These are phyloP conservation scores for Microcebus griseorufus DNA, from an alignment of 2,113 vertebrate species.

Conservation along the genomic window DNA sequence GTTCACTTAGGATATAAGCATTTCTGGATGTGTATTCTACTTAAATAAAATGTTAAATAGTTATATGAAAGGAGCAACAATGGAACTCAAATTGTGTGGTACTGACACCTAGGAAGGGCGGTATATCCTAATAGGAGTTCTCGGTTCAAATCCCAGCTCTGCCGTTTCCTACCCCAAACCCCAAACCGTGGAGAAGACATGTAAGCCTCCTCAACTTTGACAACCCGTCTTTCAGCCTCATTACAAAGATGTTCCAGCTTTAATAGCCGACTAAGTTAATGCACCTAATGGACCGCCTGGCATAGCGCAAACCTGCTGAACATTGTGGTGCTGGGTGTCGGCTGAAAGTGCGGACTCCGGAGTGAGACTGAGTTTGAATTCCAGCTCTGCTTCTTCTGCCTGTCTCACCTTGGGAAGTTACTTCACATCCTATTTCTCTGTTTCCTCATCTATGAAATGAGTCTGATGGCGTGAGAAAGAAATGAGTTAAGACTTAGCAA, in stretches of 20 bases:
- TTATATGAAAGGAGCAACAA: not conserved
- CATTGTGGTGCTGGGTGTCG: accelerated
- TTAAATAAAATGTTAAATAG: not conserved
- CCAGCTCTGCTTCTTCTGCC: accelerated
- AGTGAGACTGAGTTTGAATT: not conserved
- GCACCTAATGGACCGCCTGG: not conserved
- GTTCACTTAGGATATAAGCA: not conserved
- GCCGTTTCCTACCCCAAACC: accelerated
- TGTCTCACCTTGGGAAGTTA: not conserved
- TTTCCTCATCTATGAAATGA: not conserved
- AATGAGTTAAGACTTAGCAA: not conserved
- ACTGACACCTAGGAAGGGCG: too few relatives aligned
- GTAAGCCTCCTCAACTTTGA: not conserved
- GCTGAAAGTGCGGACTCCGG: accelerated
- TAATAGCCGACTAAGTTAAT: accelerated
- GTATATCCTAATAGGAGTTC: accelerated
- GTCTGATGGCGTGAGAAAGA: not conserved
- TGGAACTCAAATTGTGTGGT: accelerated
- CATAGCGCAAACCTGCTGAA: accelerated
- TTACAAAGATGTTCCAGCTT: not conserved
- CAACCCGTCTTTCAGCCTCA: accelerated
- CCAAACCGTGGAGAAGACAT: accelerated
- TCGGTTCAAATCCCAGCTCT: not conserved
- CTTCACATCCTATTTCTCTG: not conserved
- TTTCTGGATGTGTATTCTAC: not conserved